These are phyloP conservation scores for Mobula birostris DNA, from an alignment of 2,113 vertebrate genomes.

Conservation along the genomic window DNA sequence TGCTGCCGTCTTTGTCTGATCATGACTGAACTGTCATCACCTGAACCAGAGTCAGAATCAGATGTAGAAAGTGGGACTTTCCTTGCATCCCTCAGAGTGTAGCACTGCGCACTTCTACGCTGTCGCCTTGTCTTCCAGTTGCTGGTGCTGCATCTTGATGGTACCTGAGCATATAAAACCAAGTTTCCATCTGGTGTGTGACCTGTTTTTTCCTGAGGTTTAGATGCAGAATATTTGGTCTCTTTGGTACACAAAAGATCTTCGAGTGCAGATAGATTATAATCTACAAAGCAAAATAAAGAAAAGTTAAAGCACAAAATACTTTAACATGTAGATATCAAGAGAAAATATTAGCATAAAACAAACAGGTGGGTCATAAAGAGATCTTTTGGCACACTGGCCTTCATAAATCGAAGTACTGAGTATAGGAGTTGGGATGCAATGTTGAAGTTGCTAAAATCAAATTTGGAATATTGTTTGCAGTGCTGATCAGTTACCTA, in stretches of 20 bases:
- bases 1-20: slow-evolving; percentile 60
- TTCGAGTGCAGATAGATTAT: slow-evolving; percentile 67
- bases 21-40: slow-evolving; percentile 59
- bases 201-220: slow-evolving; percentile 67
- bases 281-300: slow-evolving; percentile 62
- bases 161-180: slow-evolving; percentile 46
- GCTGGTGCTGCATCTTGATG: slow-evolving; percentile 53
- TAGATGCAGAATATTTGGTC: slow-evolving; percentile 52
- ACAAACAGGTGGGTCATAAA: background rate
- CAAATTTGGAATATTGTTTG: too few species aligned
- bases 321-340: background rate
- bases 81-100: slow-evolving; percentile 76
- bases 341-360: background rate
- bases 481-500: too few species aligned
- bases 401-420: too few species aligned
- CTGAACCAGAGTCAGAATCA: slow-evolving; percentile 80
- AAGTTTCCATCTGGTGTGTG: slow-evolving; percentile 50
- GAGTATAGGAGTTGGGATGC: too few species aligned
- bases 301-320: background rate
- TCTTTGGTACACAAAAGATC: slow-evolving; percentile 71
- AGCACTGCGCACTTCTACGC: slow-evolving; percentile 68
- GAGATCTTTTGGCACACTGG: too few species aligned
- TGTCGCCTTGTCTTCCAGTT: slow-evolving; percentile 64
- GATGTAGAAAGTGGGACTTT: slow-evolving; percentile 83
- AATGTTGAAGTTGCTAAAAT: too few species aligned